Conservation (phyloP, 2,888 invertebrate genomes). For the Mantis religiosa region DNA sequence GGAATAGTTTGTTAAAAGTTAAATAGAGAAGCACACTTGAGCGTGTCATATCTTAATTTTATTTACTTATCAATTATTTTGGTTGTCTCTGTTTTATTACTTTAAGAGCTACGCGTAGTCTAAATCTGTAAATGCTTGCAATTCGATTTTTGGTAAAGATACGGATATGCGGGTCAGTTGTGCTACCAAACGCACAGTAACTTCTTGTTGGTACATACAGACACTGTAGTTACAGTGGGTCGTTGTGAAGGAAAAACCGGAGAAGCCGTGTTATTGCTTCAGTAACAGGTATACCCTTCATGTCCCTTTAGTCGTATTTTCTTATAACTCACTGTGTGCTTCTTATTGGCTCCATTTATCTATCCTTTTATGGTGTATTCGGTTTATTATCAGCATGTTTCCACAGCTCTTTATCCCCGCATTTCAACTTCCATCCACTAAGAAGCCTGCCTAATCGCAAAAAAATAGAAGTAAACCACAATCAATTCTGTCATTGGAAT, state of each 20-base stretch:
- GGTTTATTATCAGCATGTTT: constrained; percentile 18
- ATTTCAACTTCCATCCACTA: neutral
- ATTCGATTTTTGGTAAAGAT: too few species aligned
- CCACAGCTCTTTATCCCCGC: neutral
- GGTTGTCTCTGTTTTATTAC: too few species aligned
- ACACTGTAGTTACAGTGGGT: neutral
- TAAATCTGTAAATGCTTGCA: too few species aligned
- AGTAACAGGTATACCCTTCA: neutral
- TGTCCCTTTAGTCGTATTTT: neutral
- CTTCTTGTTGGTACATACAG: neutral
- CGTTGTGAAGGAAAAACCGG: neutral
- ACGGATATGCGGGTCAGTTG: too few species aligned
- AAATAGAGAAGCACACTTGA: too few species aligned
- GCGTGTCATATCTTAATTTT: too few species aligned
- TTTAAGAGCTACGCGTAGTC: too few species aligned
- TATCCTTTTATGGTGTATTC: constrained; percentile 16
- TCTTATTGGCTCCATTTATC: constrained; percentile 21
- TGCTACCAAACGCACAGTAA: neutral
- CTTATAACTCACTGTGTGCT: neutral
- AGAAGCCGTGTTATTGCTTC: neutral
- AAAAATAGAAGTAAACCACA: too few species aligned
- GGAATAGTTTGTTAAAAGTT: too few species aligned
- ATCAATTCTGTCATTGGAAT: too few species aligned
- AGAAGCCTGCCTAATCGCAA: neutral
- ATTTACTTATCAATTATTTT: too few species aligned